phyloP scores from a whole-genome alignment of 1,140 invertebrate genomes.

The Panonychus citri region DNA sequence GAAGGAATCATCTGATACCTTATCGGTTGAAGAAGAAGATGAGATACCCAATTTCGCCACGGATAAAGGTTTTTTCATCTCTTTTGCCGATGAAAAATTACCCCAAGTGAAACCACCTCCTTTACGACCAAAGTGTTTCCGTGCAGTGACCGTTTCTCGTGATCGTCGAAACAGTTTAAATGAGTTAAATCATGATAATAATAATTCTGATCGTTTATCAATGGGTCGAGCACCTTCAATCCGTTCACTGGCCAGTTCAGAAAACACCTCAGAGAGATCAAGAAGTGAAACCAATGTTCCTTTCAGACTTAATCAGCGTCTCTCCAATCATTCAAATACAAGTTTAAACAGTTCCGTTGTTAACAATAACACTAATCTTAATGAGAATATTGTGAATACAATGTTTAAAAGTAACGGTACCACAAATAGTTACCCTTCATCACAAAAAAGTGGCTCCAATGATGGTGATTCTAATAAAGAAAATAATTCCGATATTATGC shows the following conservation, averaged over 20 bases:
- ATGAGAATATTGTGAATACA: too few relatives aligned
- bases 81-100: not conserved
- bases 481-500: too few relatives aligned
- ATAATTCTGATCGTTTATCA: not conserved
- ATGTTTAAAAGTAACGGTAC: too few relatives aligned
- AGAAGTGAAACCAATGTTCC: too few relatives aligned
- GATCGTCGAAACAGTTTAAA: not conserved
- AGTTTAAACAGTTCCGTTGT: too few relatives aligned
- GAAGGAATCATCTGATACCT: not conserved
- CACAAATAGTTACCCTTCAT: too few relatives aligned
- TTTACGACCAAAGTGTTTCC: not conserved
- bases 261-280: not conserved
- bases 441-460: too few relatives aligned
- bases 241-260: too few relatives aligned
- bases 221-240: not conserved
- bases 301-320: too few relatives aligned
- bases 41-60: not conserved
- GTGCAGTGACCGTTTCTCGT: not conserved
- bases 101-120: not conserved
- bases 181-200: not conserved
- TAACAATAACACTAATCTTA: too few relatives aligned
- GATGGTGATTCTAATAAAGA: too few relatives aligned
- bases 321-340: too few relatives aligned
- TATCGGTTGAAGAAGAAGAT: not conserved
- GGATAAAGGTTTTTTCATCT: slow-evolving; percentile 2